Base-by-base conservation (phyloP, 1,140 invertebrate species). In the Eulimnadia texana region DNA sequence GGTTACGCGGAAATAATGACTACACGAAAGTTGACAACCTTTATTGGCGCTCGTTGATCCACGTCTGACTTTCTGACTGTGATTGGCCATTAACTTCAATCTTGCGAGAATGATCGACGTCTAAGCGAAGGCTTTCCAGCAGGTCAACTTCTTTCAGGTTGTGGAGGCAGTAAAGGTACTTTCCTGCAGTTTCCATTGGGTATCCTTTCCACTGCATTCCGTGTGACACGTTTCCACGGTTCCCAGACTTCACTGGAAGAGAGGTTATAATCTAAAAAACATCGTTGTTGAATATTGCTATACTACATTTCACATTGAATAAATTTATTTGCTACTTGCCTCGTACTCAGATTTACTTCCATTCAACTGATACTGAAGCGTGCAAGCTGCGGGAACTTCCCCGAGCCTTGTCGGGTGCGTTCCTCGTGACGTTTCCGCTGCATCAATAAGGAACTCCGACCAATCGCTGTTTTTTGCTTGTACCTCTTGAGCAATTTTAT, bases 401-500 rank as follows among this genome's bases (percentile, higher is more conserved):
- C n/a, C 55, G 25, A 57, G 25, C 20, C 55, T 10, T 19, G 55
- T 57, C 29, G 27, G 55, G 19, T 57, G 19, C 29, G 19, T 24
- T 24, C 19, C 20, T 28, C 19, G 19, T 20, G 55, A 22, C n/a
- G 20, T 24, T 6, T 19, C 19, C 9, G 55, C 27, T 57, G 55
- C 55, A 11, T 19, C 20, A n/a, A 24, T 57, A 6, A 57, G 24
- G 19, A 57, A 20, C 19, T 57, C 16, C 27, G 24, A 19, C 10
- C 20, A 57, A 57, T 57, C 55, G 25, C 3, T 57, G 55, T 57
- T 57, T n/a, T 24, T 57, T 57, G 6, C 25, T 23, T 57, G 19
- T 19, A 20, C 19, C n/a, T 29, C 20, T 19, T 9, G n/a, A 57
- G 55, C 20, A 24, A 19, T 19, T 9, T 25, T n/a, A n/a, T n/a